phyloP scores from a whole-genome alignment of 2,797 vertebrate species.

The Pristis pectinata region DNA sequence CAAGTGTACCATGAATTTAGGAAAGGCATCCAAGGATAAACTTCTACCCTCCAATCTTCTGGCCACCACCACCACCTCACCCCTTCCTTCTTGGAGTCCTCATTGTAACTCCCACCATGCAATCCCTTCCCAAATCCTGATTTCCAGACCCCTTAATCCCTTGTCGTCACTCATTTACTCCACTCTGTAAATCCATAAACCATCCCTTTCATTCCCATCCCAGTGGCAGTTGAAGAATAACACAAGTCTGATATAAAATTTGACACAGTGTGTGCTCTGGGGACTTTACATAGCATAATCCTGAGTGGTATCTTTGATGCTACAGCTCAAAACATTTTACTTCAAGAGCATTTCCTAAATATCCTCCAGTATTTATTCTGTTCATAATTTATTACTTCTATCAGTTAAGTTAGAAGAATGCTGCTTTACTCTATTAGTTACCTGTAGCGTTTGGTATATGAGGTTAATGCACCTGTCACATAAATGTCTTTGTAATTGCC shows the following conservation, averaged over 20 bases:
- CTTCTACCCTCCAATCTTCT: too few relatives aligned
- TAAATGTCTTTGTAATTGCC: slow-evolving; percentile 32
- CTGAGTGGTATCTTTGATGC: background rate
- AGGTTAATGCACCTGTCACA: slow-evolving; percentile 35
- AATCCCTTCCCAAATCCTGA: too few relatives aligned
- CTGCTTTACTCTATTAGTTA: background rate
- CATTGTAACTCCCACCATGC: too few relatives aligned
- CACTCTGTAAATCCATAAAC: too few relatives aligned
- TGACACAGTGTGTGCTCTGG: background rate
- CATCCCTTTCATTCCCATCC: background rate
- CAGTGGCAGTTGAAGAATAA: too few relatives aligned
- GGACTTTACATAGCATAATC: background rate
- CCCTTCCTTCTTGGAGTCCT: too few relatives aligned
- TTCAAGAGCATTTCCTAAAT: background rate
- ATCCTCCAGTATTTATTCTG: background rate
- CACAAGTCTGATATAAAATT: background rate
- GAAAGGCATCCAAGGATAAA: too few relatives aligned
- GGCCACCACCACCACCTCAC: too few relatives aligned
- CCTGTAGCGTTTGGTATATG: background rate
- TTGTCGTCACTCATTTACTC: too few relatives aligned
- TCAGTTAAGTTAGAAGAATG: background rate
- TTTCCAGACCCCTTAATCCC: too few relatives aligned
- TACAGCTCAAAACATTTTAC: background rate
- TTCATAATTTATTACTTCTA: background rate
- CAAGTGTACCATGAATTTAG: too few relatives aligned